phyloP scores from a whole-genome alignment of 2,888 invertebrate genomes.

The Drosophila meridiana region DNA sequence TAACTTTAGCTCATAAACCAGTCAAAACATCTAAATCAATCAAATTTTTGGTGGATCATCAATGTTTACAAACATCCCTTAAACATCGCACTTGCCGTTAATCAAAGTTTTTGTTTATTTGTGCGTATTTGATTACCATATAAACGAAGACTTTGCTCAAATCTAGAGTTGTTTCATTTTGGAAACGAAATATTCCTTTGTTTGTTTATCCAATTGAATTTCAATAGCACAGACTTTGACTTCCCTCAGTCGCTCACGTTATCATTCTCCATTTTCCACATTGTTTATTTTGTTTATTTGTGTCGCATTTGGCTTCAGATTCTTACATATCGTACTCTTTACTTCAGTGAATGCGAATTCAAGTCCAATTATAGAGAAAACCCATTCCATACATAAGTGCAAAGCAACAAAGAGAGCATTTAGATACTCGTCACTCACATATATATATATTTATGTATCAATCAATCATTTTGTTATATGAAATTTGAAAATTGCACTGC shows the following conservation, averaged over 20 bases:
- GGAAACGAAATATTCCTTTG: slow-evolving; percentile 16
- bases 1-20: background rate
- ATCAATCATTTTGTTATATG: slow-evolving; percentile 30
- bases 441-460: background rate
- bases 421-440: slow-evolving; percentile 1
- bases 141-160: slow-evolving; percentile 22
- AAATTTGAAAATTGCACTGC: slow-evolving; percentile 42
- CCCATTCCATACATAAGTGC: slow-evolving; percentile 25
- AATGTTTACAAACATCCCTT: slow-evolving; percentile 22
- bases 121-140: slow-evolving; percentile 28
- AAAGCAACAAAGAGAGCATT: slow-evolving; percentile 4
- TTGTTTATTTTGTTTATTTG: slow-evolving; percentile 34
- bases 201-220: slow-evolving; percentile 44
- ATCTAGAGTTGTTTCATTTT: slow-evolving; percentile 6
- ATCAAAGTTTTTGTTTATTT: slow-evolving; percentile 36
- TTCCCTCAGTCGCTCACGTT: slow-evolving; percentile 2
- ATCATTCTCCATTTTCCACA: slow-evolving; percentile 19
- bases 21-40: background rate
- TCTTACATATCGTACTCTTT: background rate
- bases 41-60: background rate
- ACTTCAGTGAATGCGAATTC: slow-evolving; percentile 1
- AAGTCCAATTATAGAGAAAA: background rate
- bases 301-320: slow-evolving; percentile 9
- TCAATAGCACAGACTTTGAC: slow-evolving; percentile 23
- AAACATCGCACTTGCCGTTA: slow-evolving; percentile 4